These are phyloP conservation scores for Zaprionus taronus DNA, from an alignment of 1,140 invertebrate species.

Conservation along the genomic window DNA sequence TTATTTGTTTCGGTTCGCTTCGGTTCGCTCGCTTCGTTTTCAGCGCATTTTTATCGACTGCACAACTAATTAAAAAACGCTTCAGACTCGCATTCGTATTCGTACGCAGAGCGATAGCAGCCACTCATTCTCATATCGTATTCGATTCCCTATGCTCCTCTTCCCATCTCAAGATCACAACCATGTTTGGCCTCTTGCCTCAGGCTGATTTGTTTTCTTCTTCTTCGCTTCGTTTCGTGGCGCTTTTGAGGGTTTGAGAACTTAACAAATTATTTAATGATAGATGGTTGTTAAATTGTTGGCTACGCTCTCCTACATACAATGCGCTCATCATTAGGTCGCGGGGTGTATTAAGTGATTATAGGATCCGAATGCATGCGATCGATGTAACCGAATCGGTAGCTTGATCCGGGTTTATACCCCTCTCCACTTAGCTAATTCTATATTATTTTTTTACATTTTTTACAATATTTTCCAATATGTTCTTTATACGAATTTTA, in stretches of 20 bases:
- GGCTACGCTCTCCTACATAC: conserved; percentile 43
- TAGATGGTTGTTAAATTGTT: conserved; percentile 77
- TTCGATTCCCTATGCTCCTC: conserved; percentile 5
- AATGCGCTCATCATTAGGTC: conserved; percentile 49
- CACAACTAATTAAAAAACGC: conserved; percentile 81
- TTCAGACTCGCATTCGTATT: conserved; percentile 45
- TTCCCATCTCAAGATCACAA: conserved; percentile 14
- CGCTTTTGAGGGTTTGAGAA: conserved; percentile 68
- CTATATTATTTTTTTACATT: background rate
- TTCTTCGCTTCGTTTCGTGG: conserved; percentile 38
- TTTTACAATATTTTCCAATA: background rate
- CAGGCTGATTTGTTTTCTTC: conserved; percentile 38
- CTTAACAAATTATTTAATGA: conserved; percentile 82
- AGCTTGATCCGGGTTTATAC: conserved; percentile 5
- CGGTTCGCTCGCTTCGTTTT: conserved; percentile 55
- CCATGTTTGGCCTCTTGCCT: conserved; percentile 20
- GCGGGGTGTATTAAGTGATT: conserved; percentile 78
- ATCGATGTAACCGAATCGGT: conserved; percentile 25
- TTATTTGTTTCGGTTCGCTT: conserved; percentile 43
- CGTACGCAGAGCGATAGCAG: background rate
- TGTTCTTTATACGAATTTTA: background rate
- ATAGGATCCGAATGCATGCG: conserved; percentile 30
- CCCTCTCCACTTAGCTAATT: background rate
- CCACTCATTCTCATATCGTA: background rate
- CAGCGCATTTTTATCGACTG: conserved; percentile 79